phyloP scores from a whole-genome alignment of 2,888 invertebrate species.

The Rotaria socialis region DNA sequence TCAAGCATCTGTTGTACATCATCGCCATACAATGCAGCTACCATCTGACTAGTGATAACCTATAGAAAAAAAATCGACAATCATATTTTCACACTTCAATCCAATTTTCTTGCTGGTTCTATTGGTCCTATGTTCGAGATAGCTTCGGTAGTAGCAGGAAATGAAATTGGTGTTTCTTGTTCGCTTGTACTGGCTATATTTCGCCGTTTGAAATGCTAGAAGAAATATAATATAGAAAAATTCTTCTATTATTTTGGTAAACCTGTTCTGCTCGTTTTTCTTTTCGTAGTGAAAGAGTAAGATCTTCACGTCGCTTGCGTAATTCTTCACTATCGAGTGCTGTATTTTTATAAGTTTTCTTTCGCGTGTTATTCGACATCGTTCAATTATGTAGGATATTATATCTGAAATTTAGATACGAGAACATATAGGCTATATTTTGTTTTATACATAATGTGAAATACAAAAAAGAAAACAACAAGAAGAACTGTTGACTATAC shows the following conservation, averaged over 20 bases:
- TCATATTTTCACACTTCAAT: too few species aligned
- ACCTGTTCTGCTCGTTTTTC: constrained; percentile 90
- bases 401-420: background rate
- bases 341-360: constrained; percentile 38
- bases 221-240: background rate
- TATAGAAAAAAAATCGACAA: background rate
- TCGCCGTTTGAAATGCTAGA: constrained; percentile 28
- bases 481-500: background rate
- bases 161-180: background rate
- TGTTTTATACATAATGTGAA: background rate
- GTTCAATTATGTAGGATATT: background rate
- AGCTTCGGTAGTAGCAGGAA: background rate
- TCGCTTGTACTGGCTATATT: background rate
- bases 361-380: background rate
- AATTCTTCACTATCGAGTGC: constrained; percentile 66
- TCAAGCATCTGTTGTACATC: constrained; percentile 70
- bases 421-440: background rate
- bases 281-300: constrained; percentile 87
- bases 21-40: constrained; percentile 60
- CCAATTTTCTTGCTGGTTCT: background rate
- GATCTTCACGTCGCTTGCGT: constrained; percentile 84
- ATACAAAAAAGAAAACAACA: background rate
- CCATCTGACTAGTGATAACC: constrained; percentile 20
- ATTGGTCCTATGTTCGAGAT: background rate
- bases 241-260: background rate